Conservation (phyloP, 92 coral and sea anemone species). For the Phenganax stokvisi region DNA sequence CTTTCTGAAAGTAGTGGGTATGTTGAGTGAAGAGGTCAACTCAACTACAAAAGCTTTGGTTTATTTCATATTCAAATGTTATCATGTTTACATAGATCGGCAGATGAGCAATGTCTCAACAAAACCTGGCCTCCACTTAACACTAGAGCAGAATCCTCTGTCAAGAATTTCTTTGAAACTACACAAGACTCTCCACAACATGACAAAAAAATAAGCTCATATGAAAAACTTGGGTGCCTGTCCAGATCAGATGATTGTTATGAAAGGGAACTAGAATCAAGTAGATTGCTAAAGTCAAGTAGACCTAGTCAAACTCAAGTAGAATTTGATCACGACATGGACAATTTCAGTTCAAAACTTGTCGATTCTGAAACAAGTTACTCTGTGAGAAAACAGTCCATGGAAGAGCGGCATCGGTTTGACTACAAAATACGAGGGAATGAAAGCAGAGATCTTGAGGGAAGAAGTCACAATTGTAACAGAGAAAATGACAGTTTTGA, state of each 20-base stretch:
- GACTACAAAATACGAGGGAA: not conserved
- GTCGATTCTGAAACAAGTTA: not conserved
- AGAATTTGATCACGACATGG: too few species aligned
- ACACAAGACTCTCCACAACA: not conserved
- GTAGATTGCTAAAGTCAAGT: too few species aligned
- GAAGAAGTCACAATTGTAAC: not conserved
- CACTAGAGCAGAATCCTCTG: not conserved
- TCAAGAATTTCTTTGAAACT: conserved; percentile 1
- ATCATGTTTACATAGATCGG: not conserved
- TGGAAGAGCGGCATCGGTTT: not conserved
- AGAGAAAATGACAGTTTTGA: too few species aligned
- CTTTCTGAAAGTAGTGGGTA: conserved; percentile 1
- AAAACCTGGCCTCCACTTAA: conserved; percentile 8
- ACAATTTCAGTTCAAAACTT: too few species aligned
- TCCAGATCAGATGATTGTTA: too few species aligned
- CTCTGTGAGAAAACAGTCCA: not conserved
- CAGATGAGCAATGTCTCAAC: not conserved
- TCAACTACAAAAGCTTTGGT: not conserved
- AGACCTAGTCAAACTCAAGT: too few species aligned
- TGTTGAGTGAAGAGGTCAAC: not conserved
- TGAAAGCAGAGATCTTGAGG: not conserved
- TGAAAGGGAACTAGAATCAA: too few species aligned
- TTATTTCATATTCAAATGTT: not conserved
- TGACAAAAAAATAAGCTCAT: too few species aligned
- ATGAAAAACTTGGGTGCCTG: too few species aligned